A percentile compares a stretch with the other conserved stretches of the same genome.
Evolutionary conservation across 2,113 vertebrate species (phyloP).

Genomic region (Chunga burmeisteri): DNA sequence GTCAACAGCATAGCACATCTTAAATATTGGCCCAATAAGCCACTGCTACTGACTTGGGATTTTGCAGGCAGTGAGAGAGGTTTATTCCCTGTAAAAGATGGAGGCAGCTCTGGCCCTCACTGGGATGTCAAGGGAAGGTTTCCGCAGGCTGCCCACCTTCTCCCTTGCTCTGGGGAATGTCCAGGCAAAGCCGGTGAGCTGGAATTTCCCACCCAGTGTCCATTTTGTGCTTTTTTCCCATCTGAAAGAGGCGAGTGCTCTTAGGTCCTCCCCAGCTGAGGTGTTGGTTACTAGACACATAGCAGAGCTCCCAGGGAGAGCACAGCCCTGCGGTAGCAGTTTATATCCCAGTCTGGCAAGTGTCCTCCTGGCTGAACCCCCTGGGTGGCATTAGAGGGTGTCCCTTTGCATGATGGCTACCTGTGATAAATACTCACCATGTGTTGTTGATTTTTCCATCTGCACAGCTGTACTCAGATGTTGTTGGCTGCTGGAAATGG

Average conservation of each 20-base stretch:
- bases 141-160: not conserved
- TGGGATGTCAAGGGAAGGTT: not conserved
- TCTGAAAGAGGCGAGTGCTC: not conserved
- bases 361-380: not conserved
- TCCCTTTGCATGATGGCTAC: not conserved
- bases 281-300: not conserved
- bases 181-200: not conserved
- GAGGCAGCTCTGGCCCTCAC: not conserved
- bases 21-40: not conserved
- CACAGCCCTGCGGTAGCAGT: not conserved
- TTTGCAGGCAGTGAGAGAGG: not conserved
- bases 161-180: not conserved
- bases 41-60: not conserved
- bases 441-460: not conserved
- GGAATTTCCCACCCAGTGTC: not conserved
- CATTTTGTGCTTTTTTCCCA: not conserved
- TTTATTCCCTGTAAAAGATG: not conserved
- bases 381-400: not conserved
- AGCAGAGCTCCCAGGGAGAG: not conserved
- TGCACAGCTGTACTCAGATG: not conserved
- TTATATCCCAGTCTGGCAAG: not conserved
- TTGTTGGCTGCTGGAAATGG: not conserved
- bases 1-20: not conserved
- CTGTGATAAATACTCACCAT: not conserved
- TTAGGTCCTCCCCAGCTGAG: not conserved